These are phyloP conservation scores for Murina feae DNA, from an alignment of 2,113 vertebrate genomes.

Conservation along the genomic window DNA sequence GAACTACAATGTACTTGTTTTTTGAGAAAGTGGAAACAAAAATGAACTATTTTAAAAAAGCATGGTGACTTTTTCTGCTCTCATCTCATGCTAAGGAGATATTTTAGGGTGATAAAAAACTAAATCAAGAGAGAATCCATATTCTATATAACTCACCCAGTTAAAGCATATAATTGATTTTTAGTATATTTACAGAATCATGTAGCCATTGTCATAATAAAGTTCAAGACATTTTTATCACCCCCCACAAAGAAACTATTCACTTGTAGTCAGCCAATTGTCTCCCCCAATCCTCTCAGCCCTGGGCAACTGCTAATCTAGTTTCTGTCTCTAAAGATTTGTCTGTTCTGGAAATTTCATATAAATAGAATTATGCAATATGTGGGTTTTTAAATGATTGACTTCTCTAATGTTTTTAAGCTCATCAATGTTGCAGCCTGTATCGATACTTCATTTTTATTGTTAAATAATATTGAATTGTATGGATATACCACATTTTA, in stretches of 20 bases:
- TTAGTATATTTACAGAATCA: background rate
- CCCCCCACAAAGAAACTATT: background rate
- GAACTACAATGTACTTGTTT: background rate
- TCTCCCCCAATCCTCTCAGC: background rate
- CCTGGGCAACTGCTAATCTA: background rate
- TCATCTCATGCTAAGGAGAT: background rate
- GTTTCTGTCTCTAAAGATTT: background rate
- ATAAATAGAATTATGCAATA: background rate
- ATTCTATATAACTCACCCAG: background rate
- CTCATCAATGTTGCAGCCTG: background rate
- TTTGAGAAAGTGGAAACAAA: conserved; percentile 15
- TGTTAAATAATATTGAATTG: background rate
- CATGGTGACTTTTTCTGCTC: background rate
- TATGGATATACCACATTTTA: background rate
- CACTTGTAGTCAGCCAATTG: background rate
- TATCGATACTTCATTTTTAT: background rate
- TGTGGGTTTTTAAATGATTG: background rate
- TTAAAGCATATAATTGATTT: background rate
- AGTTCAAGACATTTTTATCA: background rate
- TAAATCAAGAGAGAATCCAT: background rate
- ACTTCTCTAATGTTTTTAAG: background rate
- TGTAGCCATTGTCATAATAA: background rate
- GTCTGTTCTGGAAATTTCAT: background rate
- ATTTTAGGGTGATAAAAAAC: background rate
- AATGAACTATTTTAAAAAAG: background rate